These are phyloP conservation scores for Drosophila tripunctata DNA, from an alignment of 2,888 invertebrate genomes.

Conservation along the genomic window DNA sequence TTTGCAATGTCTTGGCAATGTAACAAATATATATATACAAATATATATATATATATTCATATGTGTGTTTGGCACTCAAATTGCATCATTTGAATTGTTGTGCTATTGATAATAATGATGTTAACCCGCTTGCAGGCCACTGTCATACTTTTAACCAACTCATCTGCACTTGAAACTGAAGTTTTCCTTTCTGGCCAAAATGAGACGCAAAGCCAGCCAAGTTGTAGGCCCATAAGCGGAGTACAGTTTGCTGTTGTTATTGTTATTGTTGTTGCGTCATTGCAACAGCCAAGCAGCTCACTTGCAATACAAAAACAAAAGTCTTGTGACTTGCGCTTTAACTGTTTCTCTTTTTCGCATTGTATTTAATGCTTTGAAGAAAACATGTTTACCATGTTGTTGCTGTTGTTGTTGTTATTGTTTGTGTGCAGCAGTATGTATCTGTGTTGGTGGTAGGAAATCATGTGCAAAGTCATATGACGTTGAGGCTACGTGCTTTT, in stretches of 20 bases:
- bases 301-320: slow-evolving; percentile 35
- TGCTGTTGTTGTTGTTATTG: slow-evolving; percentile 24
- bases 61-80: slow-evolving; percentile 23
- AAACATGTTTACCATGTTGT: slow-evolving; percentile 37
- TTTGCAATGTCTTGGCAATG: slow-evolving; percentile 67
- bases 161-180: slow-evolving; percentile 70
- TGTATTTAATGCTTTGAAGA: slow-evolving; percentile 17
- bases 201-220: neutral
- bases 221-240: slow-evolving; percentile 16
- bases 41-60: slow-evolving; percentile 17
- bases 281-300: slow-evolving; percentile 56
- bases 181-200: slow-evolving; percentile 7
- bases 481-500: slow-evolving; percentile 68
- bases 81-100: slow-evolving; percentile 51
- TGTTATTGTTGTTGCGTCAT: slow-evolving; percentile 62
- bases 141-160: slow-evolving; percentile 43
- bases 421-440: neutral
- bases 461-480: slow-evolving; percentile 79
- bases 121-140: slow-evolving; percentile 50
- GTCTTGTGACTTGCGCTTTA: slow-evolving; percentile 57
- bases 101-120: slow-evolving; percentile 42
- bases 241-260: slow-evolving; percentile 24
- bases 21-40: slow-evolving; percentile 71
- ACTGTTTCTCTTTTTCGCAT: slow-evolving; percentile 42
- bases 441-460: slow-evolving; percentile 72